Conservation (phyloP, 1,140 invertebrate species). For the Platyscapa corneri region DNA sequence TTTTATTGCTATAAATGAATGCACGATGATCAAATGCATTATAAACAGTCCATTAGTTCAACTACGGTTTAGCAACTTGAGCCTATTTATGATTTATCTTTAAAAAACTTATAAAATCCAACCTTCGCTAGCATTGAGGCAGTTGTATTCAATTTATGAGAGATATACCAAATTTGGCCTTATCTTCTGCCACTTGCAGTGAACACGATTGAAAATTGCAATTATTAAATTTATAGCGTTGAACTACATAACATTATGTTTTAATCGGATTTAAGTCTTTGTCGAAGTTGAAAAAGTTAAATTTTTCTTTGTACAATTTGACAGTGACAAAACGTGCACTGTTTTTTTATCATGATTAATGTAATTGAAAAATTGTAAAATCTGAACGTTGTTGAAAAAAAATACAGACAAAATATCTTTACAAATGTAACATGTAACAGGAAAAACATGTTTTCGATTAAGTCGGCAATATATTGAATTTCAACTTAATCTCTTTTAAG, state of each 20-base stretch:
- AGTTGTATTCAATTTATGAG: constrained; percentile 62
- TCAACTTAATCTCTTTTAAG: not conserved
- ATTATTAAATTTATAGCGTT: constrained; percentile 23
- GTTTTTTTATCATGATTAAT: constrained; percentile 47
- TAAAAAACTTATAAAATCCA: constrained; percentile 48
- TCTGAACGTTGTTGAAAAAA: not conserved
- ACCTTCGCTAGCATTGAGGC: constrained; percentile 60
- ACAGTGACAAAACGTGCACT: not conserved
- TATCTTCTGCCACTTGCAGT: constrained; percentile 53
- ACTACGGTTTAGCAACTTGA: constrained; percentile 44
- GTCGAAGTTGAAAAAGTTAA: constrained; percentile 37
- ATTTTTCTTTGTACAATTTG: constrained; percentile 47
- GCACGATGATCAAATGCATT: constrained; percentile 14
- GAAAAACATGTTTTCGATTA: not conserved
- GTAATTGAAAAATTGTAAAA: constrained; percentile 24
- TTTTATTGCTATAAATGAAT: not conserved
- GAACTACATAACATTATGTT: constrained; percentile 32
- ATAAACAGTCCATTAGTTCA: constrained; percentile 62
- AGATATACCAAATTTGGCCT: constrained; percentile 58
- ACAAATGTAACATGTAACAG: not conserved
- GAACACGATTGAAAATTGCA: constrained; percentile 3
- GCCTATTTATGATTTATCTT: constrained; percentile 15
- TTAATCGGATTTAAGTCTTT: constrained; percentile 40
- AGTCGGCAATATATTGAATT: not conserved
- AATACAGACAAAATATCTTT: not conserved